A percentile compares a stretch with the other conserved stretches of the same genome.
These are phyloP conservation scores for Rhagonycha lutea DNA, from an alignment of 2,888 invertebrate species.

Conservation along the genomic window DNA sequence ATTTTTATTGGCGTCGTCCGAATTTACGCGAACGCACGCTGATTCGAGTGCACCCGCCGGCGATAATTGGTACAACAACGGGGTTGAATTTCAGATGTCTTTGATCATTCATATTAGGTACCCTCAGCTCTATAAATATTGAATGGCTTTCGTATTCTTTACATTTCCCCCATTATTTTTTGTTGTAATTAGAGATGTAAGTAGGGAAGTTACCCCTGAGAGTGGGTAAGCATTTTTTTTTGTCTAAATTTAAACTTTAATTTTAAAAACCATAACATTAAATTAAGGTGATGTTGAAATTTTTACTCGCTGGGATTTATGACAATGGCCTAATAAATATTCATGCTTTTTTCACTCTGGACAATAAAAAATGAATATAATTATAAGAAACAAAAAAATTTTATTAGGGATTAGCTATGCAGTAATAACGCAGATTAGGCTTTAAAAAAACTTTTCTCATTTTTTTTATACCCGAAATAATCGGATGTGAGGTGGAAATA, in stretches of 20 bases:
- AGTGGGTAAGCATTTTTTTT: neutral
- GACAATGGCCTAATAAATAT: neutral
- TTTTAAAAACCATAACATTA: neutral
- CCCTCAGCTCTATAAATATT: slow-evolving; percentile 27
- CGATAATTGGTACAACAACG: slow-evolving; percentile 36
- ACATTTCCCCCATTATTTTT: neutral
- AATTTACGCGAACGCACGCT: slow-evolving; percentile 28
- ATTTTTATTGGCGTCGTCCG: slow-evolving; percentile 33
- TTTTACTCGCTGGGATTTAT: neutral
- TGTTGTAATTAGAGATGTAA: neutral
- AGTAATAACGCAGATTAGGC: neutral
- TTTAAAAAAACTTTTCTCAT: neutral
- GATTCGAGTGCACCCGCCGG: slow-evolving; percentile 29
- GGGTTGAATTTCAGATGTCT: slow-evolving; percentile 31
- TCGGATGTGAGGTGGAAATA: neutral
- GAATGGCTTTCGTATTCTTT: slow-evolving; percentile 15
- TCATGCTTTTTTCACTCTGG: neutral
- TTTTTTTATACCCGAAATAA: neutral
- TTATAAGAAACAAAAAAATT: neutral
- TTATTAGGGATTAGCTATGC: neutral
- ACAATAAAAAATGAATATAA: neutral
- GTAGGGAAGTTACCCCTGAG: neutral
- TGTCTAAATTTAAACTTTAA: neutral
- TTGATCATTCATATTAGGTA: slow-evolving; percentile 32
- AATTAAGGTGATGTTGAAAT: neutral